Evolutionary conservation across 1,140 invertebrate species (phyloP).

Genomic region (Paralvinella palmiformis): DNA sequence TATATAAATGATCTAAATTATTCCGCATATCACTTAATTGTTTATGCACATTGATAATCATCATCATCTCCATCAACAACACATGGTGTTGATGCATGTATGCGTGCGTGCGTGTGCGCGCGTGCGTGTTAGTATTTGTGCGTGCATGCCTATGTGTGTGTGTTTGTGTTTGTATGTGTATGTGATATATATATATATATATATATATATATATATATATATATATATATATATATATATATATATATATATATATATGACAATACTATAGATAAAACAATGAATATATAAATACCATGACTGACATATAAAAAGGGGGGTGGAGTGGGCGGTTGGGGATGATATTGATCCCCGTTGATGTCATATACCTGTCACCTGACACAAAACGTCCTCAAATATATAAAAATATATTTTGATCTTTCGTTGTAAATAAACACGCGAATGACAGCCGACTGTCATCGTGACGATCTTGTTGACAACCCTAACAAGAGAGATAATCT

Average conservation of each 20-base stretch:
- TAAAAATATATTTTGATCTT: neutral
- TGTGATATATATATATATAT: neutral
- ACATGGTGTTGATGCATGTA: neutral
- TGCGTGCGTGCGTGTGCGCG: neutral
- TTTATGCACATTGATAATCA: too few relatives aligned
- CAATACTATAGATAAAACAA: neutral
- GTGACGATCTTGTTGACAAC: too few relatives aligned
- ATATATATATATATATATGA: constrained; percentile 1
- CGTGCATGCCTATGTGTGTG: neutral
- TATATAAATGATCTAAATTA: too few relatives aligned
- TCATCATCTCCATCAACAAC: too few relatives aligned
- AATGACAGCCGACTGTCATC: too few relatives aligned
- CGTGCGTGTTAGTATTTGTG: neutral
- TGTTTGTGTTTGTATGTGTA: neutral
- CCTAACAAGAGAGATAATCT: too few relatives aligned
- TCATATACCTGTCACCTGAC: neutral
- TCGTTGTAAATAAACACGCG: neutral
- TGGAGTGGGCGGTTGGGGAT: neutral
- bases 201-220: constrained; percentile 4
- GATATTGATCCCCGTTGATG: too few relatives aligned
- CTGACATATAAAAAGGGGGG: neutral
- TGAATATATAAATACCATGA: constrained; percentile 1
- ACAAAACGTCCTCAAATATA: neutral
- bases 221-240: constrained; percentile 4
- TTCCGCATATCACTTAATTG: too few relatives aligned